These are phyloP conservation scores for Acanthopleura granulata DNA, from an alignment of 2,888 invertebrate genomes.

Conservation along the genomic window DNA sequence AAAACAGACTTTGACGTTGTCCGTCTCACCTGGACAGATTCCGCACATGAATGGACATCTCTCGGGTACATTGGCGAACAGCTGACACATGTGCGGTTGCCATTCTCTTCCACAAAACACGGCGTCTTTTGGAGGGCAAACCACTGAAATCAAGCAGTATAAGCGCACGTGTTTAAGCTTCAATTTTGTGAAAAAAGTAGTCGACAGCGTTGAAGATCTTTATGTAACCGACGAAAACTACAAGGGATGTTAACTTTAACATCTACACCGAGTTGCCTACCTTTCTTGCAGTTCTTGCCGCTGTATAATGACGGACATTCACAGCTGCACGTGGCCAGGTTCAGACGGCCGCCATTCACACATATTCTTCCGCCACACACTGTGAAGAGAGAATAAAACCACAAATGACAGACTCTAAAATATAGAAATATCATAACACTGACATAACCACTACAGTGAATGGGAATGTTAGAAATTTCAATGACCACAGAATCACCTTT, in stretches of 20 bases:
- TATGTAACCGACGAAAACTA: no score
- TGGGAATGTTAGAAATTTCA: no score
- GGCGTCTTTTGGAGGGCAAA: background rate
- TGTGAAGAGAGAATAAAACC: background rate
- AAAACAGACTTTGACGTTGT: no score
- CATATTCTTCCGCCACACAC: slow-evolving; percentile 1
- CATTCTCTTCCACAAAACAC: background rate
- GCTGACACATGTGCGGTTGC: background rate
- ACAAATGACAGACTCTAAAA: no score
- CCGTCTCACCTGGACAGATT: background rate
- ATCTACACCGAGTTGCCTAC: background rate
- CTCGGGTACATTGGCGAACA: background rate
- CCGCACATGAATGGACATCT: slow-evolving; percentile 13
- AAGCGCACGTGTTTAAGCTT: no score
- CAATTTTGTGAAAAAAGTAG: no score
- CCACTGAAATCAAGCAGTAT: background rate
- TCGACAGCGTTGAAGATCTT: no score
- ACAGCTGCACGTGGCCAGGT: background rate
- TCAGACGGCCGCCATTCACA: background rate
- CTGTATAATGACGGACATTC: background rate
- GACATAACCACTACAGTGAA: no score
- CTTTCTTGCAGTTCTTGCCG: background rate
- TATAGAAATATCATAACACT: no score
- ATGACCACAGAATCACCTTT: no score
- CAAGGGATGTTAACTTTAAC: no score